Evolutionary conservation across 1,140 invertebrate species (phyloP).

Genomic region (Campoletis sonorensis): DNA sequence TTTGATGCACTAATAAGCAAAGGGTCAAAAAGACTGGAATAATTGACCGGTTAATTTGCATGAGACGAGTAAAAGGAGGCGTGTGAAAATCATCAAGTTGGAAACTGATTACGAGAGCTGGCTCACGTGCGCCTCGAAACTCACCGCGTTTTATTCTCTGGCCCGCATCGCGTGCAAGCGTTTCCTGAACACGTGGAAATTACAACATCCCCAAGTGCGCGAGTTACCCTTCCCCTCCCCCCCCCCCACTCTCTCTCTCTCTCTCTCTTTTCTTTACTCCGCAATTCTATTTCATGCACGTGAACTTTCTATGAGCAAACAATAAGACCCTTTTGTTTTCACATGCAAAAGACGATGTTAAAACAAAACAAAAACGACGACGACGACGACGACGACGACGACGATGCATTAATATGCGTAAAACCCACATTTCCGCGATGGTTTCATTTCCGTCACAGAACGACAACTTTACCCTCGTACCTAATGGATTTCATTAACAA

Average conservation of each 20-base stretch:
- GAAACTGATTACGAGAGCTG: conserved; percentile 30
- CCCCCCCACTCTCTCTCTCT: too few species aligned
- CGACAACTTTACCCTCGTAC: not conserved
- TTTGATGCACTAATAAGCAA: too few species aligned
- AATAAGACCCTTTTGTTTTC: too few species aligned
- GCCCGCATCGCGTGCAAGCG: conserved; percentile 64
- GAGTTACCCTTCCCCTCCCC: not conserved
- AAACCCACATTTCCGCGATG: not conserved
- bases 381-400: too few species aligned
- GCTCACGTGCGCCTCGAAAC: conserved; percentile 59
- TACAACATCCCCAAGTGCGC: not conserved
- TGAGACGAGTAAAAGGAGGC: not conserved
- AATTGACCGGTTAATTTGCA: too few species aligned
- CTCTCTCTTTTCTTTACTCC: too few species aligned
- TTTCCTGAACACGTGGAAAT: conserved; percentile 70
- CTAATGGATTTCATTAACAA: not conserved
- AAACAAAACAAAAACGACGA: too few species aligned
- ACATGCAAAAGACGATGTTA: too few species aligned
- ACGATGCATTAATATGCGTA: not conserved
- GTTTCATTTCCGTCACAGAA: not conserved
- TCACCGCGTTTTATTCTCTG: not conserved
- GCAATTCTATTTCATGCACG: not conserved
- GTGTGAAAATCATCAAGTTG: conserved; percentile 21
- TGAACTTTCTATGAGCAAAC: not conserved
- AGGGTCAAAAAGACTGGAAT: too few species aligned